A percentile compares a stretch with the other conserved stretches of the same genome.
phyloP scores from a whole-genome alignment of 2,113 vertebrate species.

The Anguilla rostrata region DNA sequence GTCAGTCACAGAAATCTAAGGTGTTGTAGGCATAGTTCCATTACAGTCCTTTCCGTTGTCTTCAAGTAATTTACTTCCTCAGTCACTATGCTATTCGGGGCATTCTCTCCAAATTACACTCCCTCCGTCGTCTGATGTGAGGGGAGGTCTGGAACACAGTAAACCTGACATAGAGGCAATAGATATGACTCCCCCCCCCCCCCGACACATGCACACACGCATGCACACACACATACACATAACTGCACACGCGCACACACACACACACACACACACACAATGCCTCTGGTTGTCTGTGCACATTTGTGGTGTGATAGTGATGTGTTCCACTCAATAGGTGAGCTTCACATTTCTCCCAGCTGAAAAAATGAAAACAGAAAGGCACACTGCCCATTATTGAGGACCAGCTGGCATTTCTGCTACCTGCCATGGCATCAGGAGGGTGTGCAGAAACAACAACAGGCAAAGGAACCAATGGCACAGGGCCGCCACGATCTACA shows the following conservation, averaged over 20 bases:
- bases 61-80: background rate
- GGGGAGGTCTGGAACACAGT: slow-evolving; percentile 59
- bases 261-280: background rate
- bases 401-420: background rate
- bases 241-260: background rate
- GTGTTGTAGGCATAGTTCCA: background rate
- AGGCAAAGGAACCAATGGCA: background rate
- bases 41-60: background rate
- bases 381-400: slow-evolving; percentile 8
- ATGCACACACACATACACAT: background rate
- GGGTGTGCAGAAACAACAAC: slow-evolving; percentile 20
- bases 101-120: slow-evolving; percentile 30
- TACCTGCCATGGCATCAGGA: slow-evolving; percentile 9
- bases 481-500: background rate
- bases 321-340: slow-evolving; percentile 57
- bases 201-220: background rate
- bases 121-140: slow-evolving; percentile 54
- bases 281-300: slow-evolving; percentile 33
- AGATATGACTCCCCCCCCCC: slow-evolving; percentile 66
- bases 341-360: slow-evolving; percentile 41
- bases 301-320: slow-evolving; percentile 58
- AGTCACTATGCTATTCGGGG: background rate
- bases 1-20: background rate
- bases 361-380: slow-evolving; percentile 45
- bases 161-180: slow-evolving; percentile 63